Evolutionary conservation across 2,888 invertebrate genomes (phyloP).

Genomic region (Trissoscelio sp.): DNA sequence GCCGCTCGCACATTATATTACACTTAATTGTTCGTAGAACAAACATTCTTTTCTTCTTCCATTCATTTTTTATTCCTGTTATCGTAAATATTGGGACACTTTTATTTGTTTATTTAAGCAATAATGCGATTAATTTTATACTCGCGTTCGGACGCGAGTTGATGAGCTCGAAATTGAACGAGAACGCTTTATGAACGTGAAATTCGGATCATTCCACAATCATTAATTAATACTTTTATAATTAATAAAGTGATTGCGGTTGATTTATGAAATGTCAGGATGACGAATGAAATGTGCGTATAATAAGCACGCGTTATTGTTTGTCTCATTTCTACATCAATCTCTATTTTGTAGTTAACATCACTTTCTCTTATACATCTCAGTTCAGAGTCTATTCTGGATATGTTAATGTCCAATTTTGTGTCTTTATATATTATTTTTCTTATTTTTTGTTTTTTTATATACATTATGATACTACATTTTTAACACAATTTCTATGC

Average conservation of each 20-base stretch:
- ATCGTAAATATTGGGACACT: constrained; percentile 13
- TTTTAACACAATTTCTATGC: too few relatives aligned
- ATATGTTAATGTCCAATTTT: too few relatives aligned
- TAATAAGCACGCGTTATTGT: constrained; percentile 27
- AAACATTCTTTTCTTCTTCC: constrained; percentile 14
- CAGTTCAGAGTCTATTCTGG: too few relatives aligned
- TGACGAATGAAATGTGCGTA: constrained; percentile 22
- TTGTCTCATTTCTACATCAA: constrained; percentile 27
- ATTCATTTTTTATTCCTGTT: constrained; percentile 3
- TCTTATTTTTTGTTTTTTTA: too few relatives aligned
- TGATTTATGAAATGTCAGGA: constrained; percentile 52
- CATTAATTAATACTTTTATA: constrained; percentile 55
- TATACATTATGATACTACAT: too few relatives aligned
- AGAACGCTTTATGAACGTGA: constrained; percentile 7
- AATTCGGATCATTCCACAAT: constrained; percentile 27
- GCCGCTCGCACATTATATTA: constrained; percentile 52
- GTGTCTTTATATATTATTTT: too few relatives aligned
- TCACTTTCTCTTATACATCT: constrained; percentile 35
- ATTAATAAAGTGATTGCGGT: constrained; percentile 51
- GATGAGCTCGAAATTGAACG: constrained; percentile 1
- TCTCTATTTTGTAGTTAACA: constrained; percentile 4
- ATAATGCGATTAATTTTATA: constrained; percentile 29
- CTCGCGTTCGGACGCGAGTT: not conserved
- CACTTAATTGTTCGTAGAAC: constrained; percentile 60
- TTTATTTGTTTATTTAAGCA: constrained; percentile 31